These are phyloP conservation scores for Nomada flava DNA, from an alignment of 2,888 invertebrate genomes.

Conservation along the genomic window DNA sequence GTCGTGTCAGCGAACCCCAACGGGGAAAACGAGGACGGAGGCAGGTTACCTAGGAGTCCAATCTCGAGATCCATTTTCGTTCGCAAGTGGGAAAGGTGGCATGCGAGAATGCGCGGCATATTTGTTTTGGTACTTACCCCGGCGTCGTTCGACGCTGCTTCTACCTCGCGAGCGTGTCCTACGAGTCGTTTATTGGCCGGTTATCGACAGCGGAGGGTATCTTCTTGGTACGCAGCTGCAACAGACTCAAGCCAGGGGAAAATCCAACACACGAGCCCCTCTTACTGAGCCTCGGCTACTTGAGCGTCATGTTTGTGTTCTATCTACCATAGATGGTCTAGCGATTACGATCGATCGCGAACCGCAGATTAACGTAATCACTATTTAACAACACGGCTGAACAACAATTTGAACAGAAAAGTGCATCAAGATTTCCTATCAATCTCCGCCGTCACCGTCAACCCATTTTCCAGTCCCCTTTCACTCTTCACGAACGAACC, in stretches of 20 bases:
- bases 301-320: slow-evolving; percentile 22
- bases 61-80: slow-evolving; percentile 14
- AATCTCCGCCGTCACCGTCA: not conserved
- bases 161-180: slow-evolving; percentile 1
- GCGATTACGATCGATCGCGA: slow-evolving; percentile 4
- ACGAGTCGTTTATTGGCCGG: slow-evolving; percentile 23
- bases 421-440: not conserved
- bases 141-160: slow-evolving; percentile 7
- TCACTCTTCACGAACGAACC: not conserved
- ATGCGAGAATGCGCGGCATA: not conserved
- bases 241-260: slow-evolving; percentile 6
- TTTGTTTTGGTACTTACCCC: slow-evolving; percentile 61
- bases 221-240: slow-evolving; percentile 49
- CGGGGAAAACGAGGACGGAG: too few species aligned
- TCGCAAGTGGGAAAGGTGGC: not conserved
- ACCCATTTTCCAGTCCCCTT: too few species aligned
- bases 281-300: not conserved
- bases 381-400: not conserved
- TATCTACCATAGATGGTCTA: not conserved
- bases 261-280: slow-evolving; percentile 5
- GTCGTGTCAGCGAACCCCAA: slow-evolving; percentile 40
- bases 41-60: slow-evolving; percentile 20
- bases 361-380: not conserved
- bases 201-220: slow-evolving; percentile 33
- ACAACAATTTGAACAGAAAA: not conserved